A percentile compares a stretch with the other conserved stretches of the same genome.
Evolutionary conservation across 2,113 vertebrate genomes (phyloP).

Genomic region (Bagarius yarrelli): DNA sequence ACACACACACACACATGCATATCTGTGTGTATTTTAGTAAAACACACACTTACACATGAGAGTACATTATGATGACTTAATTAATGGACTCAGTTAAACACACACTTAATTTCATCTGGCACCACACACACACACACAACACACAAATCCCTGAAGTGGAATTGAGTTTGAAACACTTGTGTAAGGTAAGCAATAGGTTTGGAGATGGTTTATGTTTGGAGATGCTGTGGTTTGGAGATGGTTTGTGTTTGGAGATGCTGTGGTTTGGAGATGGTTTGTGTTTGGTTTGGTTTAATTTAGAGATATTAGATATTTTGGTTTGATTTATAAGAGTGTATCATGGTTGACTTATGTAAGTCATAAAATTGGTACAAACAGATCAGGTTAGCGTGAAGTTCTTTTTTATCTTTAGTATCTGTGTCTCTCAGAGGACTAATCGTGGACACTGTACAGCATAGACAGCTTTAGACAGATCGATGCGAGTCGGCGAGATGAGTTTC

Average conservation of each 20-base stretch:
- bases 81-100: not conserved
- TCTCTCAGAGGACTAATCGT: slow-evolving; percentile 26
- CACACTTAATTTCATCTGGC: not conserved
- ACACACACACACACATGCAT: not conserved
- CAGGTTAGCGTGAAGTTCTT: not conserved
- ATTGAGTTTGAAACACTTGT: not conserved
- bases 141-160: too few relatives aligned
- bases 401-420: not conserved
- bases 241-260: too few relatives aligned
- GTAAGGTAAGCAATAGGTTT: too few relatives aligned
- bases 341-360: too few relatives aligned
- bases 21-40: too few relatives aligned
- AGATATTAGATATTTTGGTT: too few relatives aligned
- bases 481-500: not conserved
- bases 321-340: too few relatives aligned
- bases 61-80: not conserved
- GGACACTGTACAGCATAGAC: slow-evolving; percentile 15
- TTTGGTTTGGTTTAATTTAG: too few relatives aligned
- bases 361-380: not conserved
- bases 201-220: too few relatives aligned
- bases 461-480: slow-evolving; percentile 31
- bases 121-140: not conserved
- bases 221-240: too few relatives aligned
- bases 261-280: too few relatives aligned
- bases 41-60: not conserved